Conservation (phyloP, 37 sponge, comb jelly and placozoan species). For the Ianthella basta region DNA sequence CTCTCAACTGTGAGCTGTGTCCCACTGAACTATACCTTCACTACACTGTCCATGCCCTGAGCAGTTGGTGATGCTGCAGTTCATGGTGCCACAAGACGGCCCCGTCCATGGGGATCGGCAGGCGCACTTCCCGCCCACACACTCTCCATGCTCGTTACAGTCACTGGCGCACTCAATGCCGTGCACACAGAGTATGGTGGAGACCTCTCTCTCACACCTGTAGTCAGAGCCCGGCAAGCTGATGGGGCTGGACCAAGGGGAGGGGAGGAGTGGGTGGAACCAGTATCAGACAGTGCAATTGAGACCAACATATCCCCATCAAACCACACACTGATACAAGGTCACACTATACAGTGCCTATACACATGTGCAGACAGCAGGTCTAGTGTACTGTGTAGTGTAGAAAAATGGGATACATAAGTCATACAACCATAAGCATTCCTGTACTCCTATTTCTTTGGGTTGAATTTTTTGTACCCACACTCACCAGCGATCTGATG, state of each 20-base stretch:
- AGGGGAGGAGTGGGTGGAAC: not conserved
- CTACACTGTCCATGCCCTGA: slow-evolving; percentile 66
- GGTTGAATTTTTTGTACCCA: too few relatives aligned
- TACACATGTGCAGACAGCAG: too few relatives aligned
- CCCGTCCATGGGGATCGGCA: slow-evolving; percentile 80
- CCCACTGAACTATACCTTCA: slow-evolving; percentile 21
- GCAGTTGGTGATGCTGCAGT: slow-evolving; percentile 68
- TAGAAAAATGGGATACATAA: too few relatives aligned
- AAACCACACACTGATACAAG: not conserved
- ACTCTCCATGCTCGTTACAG: slow-evolving; percentile 80
- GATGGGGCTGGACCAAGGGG: not conserved
- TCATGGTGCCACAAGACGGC: slow-evolving; percentile 50
- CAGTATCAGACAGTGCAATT: not conserved
- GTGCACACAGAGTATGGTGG: slow-evolving; percentile 88
- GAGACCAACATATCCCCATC: not conserved
- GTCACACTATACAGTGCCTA: not conserved
- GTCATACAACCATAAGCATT: too few relatives aligned
- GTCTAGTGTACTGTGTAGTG: too few relatives aligned
- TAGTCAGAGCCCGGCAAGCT: slow-evolving; percentile 55
- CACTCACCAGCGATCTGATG: slow-evolving; percentile 92
- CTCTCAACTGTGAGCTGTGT: not conserved
- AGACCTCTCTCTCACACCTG: slow-evolving; percentile 83
- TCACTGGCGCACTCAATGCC: slow-evolving; percentile 66
- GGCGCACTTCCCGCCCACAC: slow-evolving; percentile 65
- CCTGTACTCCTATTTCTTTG: too few relatives aligned